These are phyloP conservation scores for Rhinogobio ventralis DNA, from an alignment of 2,797 vertebrate genomes.

Conservation along the genomic window DNA sequence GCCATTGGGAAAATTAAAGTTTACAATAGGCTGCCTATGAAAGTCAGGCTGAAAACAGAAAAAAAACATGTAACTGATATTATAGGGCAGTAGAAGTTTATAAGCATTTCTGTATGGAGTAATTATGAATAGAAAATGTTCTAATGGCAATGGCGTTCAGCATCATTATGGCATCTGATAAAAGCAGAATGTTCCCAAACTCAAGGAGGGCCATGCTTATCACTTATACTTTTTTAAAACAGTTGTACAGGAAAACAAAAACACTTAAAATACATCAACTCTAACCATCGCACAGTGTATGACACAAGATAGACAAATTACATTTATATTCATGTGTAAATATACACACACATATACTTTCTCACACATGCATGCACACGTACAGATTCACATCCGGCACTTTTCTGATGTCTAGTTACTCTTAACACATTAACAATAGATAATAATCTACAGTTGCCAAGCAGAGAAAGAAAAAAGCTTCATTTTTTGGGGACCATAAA, in stretches of 20 bases:
- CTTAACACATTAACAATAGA: conserved; percentile 53
- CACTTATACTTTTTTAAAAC: conserved; percentile 44
- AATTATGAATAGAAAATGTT: conserved; percentile 75
- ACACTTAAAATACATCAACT: conserved; percentile 64
- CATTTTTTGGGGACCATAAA: neutral
- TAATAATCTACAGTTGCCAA: conserved; percentile 25
- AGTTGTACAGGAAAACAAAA: conserved; percentile 56
- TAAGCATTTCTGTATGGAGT: conserved; percentile 74
- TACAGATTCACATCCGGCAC: conserved; percentile 62
- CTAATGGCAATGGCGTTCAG: conserved; percentile 82
- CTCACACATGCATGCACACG: conserved; percentile 55
- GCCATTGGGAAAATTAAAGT: conserved; percentile 76
- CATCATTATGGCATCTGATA: conserved; percentile 85
- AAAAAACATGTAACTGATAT: conserved; percentile 64
- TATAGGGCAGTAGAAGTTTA: conserved; percentile 52
- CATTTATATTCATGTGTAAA: neutral
- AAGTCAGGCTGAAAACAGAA: conserved; percentile 76
- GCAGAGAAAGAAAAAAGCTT: conserved; percentile 9
- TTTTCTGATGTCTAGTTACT: conserved; percentile 55
- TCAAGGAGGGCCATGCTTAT: conserved; percentile 65
- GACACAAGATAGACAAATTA: conserved; percentile 58
- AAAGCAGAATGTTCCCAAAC: conserved; percentile 72
- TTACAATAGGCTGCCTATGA: conserved; percentile 72
- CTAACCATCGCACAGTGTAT: conserved; percentile 65
- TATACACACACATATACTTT: conserved; percentile 13